Evolutionary conservation across 2,888 invertebrate genomes (phyloP).

Genomic region (Tetranychus truncatus): DNA sequence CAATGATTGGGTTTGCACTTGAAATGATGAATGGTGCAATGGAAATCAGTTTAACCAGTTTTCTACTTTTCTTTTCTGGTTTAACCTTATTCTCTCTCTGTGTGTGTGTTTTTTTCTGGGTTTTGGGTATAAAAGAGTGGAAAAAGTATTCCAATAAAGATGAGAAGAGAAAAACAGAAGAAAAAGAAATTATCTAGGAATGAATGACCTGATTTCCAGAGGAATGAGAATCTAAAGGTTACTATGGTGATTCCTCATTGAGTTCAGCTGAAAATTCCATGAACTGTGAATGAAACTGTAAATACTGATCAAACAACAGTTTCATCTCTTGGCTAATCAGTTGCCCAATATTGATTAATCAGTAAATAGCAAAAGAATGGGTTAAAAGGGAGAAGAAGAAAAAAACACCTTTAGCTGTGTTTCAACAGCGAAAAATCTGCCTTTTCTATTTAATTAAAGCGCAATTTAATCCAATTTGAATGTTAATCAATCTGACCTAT

Average conservation of each 20-base stretch:
- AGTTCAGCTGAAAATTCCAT: neutral
- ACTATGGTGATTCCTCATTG: neutral
- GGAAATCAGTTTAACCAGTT: too few species aligned
- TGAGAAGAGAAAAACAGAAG: neutral
- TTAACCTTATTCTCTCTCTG: too few species aligned
- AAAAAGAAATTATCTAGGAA: neutral
- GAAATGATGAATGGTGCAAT: too few species aligned
- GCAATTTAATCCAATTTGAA: neutral
- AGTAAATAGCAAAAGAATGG: too few species aligned
- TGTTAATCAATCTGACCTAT: too few species aligned
- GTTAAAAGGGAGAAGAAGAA: too few species aligned
- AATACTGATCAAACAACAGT: neutral
- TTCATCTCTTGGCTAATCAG: too few species aligned
- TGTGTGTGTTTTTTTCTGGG: neutral
- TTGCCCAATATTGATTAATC: too few species aligned
- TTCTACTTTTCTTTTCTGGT: too few species aligned
- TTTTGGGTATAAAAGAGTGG: neutral
- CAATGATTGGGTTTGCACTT: too few species aligned
- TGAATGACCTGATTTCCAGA: neutral
- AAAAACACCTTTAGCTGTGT: too few species aligned
- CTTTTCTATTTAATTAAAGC: neutral
- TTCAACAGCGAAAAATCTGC: neutral
- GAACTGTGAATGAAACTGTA: neutral
- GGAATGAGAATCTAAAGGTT: neutral
- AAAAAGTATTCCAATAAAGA: neutral